phyloP scores from a whole-genome alignment of 2,113 vertebrate species.

The Chaetops frenatus region DNA sequence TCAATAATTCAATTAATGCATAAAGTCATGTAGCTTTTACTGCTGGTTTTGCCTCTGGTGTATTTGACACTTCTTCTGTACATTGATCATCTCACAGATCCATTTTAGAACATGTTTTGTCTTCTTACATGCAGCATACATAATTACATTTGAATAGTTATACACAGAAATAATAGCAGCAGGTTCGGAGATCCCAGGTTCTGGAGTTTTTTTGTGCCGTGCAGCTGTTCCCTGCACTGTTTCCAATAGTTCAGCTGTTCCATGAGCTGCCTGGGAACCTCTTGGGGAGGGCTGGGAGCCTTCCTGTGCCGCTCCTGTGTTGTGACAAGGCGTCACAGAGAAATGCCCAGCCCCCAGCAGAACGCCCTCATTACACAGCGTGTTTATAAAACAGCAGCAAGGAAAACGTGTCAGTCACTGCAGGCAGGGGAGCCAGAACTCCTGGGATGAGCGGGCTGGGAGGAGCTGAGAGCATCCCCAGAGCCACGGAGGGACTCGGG shows the following conservation, averaged over 20 bases:
- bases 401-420: constrained; percentile 30
- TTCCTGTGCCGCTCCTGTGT: background rate
- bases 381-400: constrained; percentile 28
- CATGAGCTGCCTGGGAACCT: background rate
- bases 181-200: background rate
- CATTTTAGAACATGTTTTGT: background rate
- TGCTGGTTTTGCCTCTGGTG: background rate
- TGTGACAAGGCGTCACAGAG: constrained; percentile 48
- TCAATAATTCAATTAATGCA: background rate
- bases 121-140: background rate
- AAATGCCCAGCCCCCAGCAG: background rate
- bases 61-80: background rate
- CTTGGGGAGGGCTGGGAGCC: background rate
- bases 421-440: background rate
- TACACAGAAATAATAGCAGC: background rate
- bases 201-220: accelerated
- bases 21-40: background rate
- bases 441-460: background rate
- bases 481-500: accelerated
- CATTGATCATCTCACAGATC: background rate
- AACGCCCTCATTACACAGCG: constrained; percentile 4
- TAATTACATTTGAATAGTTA: background rate
- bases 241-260: accelerated
- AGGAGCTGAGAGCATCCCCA: background rate
- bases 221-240: accelerated